Evolutionary conservation across 2,888 invertebrate genomes (phyloP).

Genomic region (Copidosoma aretas): DNA sequence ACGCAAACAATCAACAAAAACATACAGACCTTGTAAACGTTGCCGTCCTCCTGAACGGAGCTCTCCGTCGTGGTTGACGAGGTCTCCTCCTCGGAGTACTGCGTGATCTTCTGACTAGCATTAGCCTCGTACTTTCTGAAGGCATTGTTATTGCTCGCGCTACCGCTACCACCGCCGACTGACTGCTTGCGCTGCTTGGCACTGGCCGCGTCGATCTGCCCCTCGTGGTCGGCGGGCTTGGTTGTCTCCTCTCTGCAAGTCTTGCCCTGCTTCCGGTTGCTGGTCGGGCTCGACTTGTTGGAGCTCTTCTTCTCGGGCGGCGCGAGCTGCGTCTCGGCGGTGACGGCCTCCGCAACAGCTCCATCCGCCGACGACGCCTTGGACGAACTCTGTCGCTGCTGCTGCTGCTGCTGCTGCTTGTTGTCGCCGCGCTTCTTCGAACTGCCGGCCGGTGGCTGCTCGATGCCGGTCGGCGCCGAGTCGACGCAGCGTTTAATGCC

Average conservation of each 20-base stretch:
- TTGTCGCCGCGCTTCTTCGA: constrained; percentile 42
- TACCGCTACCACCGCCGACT: constrained; percentile 42
- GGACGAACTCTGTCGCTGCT: constrained; percentile 40
- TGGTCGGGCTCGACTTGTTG: constrained; percentile 52
- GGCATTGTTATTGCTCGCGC: constrained; percentile 49
- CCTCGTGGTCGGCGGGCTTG: constrained; percentile 60
- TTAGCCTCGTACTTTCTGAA: constrained; percentile 56
- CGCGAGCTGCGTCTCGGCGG: constrained; percentile 16
- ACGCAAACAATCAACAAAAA: neutral
- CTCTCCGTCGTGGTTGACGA: constrained; percentile 77
- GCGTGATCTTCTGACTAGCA: constrained; percentile 56
- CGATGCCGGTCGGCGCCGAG: neutral
- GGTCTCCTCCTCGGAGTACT: constrained; percentile 70
- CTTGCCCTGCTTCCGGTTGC: constrained; percentile 49
- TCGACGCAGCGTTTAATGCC: constrained; percentile 43
- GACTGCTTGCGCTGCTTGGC: constrained; percentile 51
- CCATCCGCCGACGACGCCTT: constrained; percentile 10
- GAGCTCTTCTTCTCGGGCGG: constrained; percentile 35
- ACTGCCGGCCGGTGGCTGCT: constrained; percentile 10
- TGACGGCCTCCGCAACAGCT: too few relatives aligned
- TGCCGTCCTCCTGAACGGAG: constrained; percentile 68
- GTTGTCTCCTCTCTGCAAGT: constrained; percentile 49
- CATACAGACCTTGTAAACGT: constrained; percentile 44
- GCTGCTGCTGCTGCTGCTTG: constrained; percentile 14
- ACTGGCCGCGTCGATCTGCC: constrained; percentile 46